These are phyloP conservation scores for Strigamia crassipes DNA, from an alignment of 2,888 invertebrate species.

Conservation along the genomic window DNA sequence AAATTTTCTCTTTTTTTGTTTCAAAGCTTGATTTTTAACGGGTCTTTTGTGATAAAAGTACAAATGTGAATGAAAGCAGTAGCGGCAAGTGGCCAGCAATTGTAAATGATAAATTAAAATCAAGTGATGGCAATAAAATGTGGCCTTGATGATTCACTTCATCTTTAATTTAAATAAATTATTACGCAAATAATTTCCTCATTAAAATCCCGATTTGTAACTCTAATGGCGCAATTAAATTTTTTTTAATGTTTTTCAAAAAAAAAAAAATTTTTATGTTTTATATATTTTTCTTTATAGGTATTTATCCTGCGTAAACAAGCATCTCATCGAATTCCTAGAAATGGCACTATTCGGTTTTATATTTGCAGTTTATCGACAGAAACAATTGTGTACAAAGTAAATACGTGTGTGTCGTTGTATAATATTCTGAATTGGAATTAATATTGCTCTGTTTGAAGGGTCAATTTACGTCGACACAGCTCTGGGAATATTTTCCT, in stretches of 20 bases:
- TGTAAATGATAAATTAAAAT: slow-evolving; percentile 33
- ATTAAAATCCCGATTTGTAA: too few relatives aligned
- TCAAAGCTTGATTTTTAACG: not conserved
- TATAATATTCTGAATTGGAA: not conserved
- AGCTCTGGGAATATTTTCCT: slow-evolving; percentile 78
- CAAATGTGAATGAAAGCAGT: slow-evolving; percentile 22
- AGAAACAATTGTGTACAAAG: slow-evolving; percentile 91
- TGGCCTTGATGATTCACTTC: not conserved
- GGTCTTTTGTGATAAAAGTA: not conserved
- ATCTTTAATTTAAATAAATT: not conserved
- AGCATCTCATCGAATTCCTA: slow-evolving; percentile 84
- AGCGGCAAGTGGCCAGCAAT: slow-evolving; percentile 25
- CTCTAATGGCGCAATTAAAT: not conserved
- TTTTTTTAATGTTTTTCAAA: not conserved
- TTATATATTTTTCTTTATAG: slow-evolving; percentile 63
- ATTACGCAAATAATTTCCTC: not conserved
- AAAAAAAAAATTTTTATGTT: not conserved
- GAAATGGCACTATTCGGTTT: slow-evolving; percentile 79
- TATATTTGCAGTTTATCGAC: slow-evolving; percentile 95
- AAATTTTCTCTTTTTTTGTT: not conserved
- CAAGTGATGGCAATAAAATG: slow-evolving; percentile 6
- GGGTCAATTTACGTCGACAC: slow-evolving; percentile 94
- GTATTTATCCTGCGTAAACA: slow-evolving; percentile 92
- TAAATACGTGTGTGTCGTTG: slow-evolving; percentile 51
- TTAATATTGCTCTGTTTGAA: slow-evolving; percentile 52